Percentiles rank a stretch among this genome's conserved stretches.
Conservation (phyloP, 2,113 vertebrate species). For the Madoqua kirkii region DNA sequence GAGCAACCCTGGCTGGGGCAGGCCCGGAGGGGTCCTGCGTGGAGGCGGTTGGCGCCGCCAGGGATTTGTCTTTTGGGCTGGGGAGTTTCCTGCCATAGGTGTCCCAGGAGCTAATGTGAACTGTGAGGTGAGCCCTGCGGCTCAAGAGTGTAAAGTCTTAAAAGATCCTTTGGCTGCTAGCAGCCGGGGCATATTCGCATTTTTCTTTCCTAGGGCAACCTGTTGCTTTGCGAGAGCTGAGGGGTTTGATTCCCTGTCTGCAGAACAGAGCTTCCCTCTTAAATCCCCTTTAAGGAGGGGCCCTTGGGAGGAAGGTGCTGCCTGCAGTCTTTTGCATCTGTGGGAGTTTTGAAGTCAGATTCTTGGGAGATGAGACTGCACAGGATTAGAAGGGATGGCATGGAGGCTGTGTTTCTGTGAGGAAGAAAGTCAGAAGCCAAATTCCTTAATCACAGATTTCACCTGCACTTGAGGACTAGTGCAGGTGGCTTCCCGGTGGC, state of each 20-base stretch:
- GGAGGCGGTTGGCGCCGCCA: not conserved
- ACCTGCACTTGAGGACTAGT: constrained; percentile 6
- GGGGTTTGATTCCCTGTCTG: not conserved
- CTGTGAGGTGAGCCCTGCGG: not conserved
- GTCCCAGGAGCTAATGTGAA: not conserved
- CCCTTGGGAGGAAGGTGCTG: constrained; percentile 25
- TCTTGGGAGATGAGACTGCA: not conserved
- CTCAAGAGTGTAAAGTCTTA: not conserved
- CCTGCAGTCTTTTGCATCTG: not conserved
- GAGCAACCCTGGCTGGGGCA: not conserved
- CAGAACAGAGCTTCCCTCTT: not conserved
- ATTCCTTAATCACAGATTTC: constrained; percentile 51
- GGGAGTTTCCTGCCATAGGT: not conserved
- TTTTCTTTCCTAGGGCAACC: constrained; percentile 26
- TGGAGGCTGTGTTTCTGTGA: constrained; percentile 9
- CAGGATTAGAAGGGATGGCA: constrained; percentile 16
- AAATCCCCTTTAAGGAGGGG: not conserved
- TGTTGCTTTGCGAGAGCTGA: constrained; percentile 55
- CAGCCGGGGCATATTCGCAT: not conserved
- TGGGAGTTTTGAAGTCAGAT: constrained; percentile 44
- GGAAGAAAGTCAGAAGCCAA: constrained; percentile 35
- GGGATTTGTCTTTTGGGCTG: not conserved
- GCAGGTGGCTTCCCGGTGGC: too few species aligned
- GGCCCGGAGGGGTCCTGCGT: not conserved
- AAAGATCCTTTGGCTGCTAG: not conserved